A percentile compares a stretch with the other conserved stretches of the same genome.
Evolutionary conservation across 2,888 invertebrate species (phyloP).

Genomic region (Leptinotarsa haldemani): DNA sequence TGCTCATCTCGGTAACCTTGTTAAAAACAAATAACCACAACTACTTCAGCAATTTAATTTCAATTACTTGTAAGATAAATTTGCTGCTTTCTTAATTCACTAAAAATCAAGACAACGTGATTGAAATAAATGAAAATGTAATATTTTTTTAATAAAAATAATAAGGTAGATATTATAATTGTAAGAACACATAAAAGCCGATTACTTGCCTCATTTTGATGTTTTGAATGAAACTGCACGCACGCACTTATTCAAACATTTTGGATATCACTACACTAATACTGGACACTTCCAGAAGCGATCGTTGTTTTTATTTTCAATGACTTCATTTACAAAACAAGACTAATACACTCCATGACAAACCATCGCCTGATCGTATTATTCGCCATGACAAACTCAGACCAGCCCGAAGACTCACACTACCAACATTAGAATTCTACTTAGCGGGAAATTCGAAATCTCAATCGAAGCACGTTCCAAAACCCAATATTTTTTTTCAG

Average conservation of each 20-base stretch:
- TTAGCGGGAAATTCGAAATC: constrained; percentile 46
- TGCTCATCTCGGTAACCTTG: constrained; percentile 28
- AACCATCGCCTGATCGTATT: constrained; percentile 42
- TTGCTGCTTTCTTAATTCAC: neutral
- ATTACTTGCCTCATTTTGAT: constrained; percentile 57
- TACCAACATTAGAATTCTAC: constrained; percentile 22
- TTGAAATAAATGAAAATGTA: neutral
- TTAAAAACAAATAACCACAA: constrained; percentile 36
- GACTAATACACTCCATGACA: constrained; percentile 39
- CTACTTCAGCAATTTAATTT: neutral
- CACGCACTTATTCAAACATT: constrained; percentile 50
- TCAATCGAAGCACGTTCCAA: neutral
- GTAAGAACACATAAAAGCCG: constrained; percentile 39
- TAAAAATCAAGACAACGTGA: neutral
- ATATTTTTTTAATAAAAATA: neutral
- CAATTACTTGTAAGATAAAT: neutral
- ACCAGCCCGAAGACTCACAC: constrained; percentile 59
- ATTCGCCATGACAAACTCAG: constrained; percentile 54
- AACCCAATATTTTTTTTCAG: too few relatives aligned
- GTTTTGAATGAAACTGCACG: constrained; percentile 54
- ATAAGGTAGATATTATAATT: constrained; percentile 2
- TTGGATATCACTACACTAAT: constrained; percentile 51
- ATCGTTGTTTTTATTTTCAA: constrained; percentile 41
- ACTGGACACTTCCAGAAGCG: constrained; percentile 39
- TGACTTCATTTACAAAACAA: constrained; percentile 51